Evolutionary conservation across 1,140 invertebrate genomes (phyloP), one percentile per base, ranked within the genome.

Genomic region (Papilio helenus): DNA sequence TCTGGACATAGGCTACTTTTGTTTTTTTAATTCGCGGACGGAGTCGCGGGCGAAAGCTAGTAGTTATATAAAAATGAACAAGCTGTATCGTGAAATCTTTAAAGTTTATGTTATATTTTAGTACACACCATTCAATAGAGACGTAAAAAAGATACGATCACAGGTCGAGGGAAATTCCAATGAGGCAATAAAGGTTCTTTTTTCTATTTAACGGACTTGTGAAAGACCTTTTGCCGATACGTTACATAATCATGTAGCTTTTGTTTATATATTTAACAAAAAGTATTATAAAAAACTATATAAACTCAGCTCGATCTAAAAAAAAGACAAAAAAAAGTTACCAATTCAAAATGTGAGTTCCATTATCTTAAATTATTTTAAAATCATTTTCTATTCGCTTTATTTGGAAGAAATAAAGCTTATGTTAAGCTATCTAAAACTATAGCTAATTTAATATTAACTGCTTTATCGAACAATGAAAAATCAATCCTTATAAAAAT

Each of bases 81-180:
- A 86, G 89, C 85, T 84, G 89, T 94, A 92, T 93, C 93, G 85
- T 81, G 85, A 86, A 92, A 94, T 93, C 91, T 88, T 93, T 90
- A 92, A 94, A 93, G 82, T 92, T 93, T 93, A 94, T 91, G 87
- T 85, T 90, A 89, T 91, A 90, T 89, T 93, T 93, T 91, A 92
- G 91, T 89, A 88, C 87, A 86, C 85, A 89, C 89, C 89, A 92
- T 92, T 93, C 89, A 90, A 93, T 94, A 88, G 91, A 86, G 85
- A 89, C 91, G 87, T 94, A 92, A 94, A 94, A 91, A 93, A 89
- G 92, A 93, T 94, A 94, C 91, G 91, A 90, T 88, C 91, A 92
- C 90, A 91, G 91, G 91, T 94, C 92, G 88, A 93, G 89, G 91
- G 91, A 88, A 92, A 93, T 89, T 92, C 90, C 90, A 90, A 94